phyloP scores from a whole-genome alignment of 2,113 vertebrate genomes.

The Ictalurus punctatus region DNA sequence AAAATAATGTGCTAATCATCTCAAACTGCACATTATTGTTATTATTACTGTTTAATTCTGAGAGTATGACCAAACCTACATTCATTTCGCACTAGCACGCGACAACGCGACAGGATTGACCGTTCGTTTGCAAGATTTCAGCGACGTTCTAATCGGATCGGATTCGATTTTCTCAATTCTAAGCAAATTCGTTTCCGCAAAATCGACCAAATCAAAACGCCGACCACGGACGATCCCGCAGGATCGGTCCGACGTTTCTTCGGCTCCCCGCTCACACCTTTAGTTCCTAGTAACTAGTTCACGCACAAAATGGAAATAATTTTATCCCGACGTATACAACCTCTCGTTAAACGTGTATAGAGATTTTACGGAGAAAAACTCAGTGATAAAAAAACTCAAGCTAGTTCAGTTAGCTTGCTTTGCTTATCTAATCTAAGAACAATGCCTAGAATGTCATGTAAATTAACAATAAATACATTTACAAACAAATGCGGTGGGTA shows the following conservation, averaged over 20 bases:
- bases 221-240: too few species aligned
- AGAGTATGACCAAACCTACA: neutral
- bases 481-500: neutral
- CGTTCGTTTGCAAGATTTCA: too few species aligned
- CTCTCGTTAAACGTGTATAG: neutral
- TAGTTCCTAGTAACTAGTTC: neutral
- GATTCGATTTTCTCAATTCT: too few species aligned
- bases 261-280: too few species aligned
- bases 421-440: neutral
- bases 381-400: too few species aligned
- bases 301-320: too few species aligned
- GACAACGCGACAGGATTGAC: too few species aligned
- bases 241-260: neutral
- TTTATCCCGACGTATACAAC: neutral
- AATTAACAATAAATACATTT: neutral
- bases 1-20: neutral
- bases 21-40: neutral
- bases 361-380: neutral
- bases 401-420: neutral
- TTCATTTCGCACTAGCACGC: too few species aligned
- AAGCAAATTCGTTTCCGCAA: neutral
- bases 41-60: too few species aligned
- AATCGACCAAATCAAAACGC: neutral
- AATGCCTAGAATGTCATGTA: neutral
- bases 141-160: too few species aligned